phyloP scores from a whole-genome alignment of 2,888 invertebrate species.

The Ametastegia equiseti region DNA sequence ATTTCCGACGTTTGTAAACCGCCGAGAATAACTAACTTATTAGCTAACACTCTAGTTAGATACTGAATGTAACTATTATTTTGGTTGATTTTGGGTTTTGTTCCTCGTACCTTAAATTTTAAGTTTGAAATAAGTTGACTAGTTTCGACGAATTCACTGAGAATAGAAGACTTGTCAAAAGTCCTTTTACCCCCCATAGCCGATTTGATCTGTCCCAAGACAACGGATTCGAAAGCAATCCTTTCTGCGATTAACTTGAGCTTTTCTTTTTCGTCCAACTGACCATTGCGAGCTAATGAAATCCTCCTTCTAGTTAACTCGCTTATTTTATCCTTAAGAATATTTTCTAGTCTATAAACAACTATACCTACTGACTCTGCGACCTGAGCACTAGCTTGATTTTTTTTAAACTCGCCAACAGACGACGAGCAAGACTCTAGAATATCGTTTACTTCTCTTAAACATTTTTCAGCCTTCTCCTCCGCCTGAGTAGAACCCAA shows the following conservation, averaged over 20 bases:
- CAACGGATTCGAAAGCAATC: conserved; percentile 88
- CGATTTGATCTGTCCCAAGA: conserved; percentile 77
- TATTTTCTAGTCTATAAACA: conserved; percentile 79
- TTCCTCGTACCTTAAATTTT: conserved; percentile 78
- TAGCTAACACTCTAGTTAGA: conserved; percentile 86
- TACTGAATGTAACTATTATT: conserved; percentile 80
- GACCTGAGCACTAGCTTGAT: conserved; percentile 61
- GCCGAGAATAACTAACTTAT: conserved; percentile 79
- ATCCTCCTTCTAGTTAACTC: conserved; percentile 84
- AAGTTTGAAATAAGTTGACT: conserved; percentile 86
- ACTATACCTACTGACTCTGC: conserved; percentile 68
- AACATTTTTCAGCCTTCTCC: conserved; percentile 71
- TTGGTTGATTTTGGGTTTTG: conserved; percentile 73
- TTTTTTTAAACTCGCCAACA: conserved; percentile 67
- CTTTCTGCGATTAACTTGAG: conserved; percentile 87
- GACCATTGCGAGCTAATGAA: conserved; percentile 82
- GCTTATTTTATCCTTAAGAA: conserved; percentile 83
- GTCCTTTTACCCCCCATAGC: conserved; percentile 61
- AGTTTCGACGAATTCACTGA: conserved; percentile 84
- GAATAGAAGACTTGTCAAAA: conserved; percentile 64
- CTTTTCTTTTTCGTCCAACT: conserved; percentile 83
- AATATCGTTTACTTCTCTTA: conserved; percentile 71
- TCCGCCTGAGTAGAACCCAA: conserved; percentile 70
- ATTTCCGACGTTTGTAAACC: conserved; percentile 59
- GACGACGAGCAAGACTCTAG: conserved; percentile 70